Evolutionary conservation across 2,113 vertebrate species (phyloP), one percentile per base, ranked within the genome.

Genomic region (Cyanocitta stelleri): DNA sequence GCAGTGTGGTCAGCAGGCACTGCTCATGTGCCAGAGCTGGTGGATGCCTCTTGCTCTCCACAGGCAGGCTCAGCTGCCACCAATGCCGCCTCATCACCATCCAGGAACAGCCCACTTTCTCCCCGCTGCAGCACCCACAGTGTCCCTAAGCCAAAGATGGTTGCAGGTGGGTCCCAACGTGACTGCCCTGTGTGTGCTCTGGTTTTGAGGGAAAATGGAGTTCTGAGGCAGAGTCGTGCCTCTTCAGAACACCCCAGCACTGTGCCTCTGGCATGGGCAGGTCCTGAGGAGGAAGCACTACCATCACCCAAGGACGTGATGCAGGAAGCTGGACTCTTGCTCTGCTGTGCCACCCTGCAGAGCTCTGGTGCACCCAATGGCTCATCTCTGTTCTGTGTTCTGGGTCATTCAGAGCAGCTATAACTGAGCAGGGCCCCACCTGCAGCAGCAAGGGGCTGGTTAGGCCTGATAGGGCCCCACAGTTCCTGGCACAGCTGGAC

Each of bases 161-260:
- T 49, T 39, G 51, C 27, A 24, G 3, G 44, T 3, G 14, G 39
- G 24, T 66, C 41, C 55, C 49, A 26, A 46, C 0, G 0, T 2
- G 20, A 24, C 55, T 11, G 24, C 16, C 35, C 16, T 2, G 0
- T 0, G 3, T 1, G 0, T 3, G 1, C 55, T 21, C 76, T 29
- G 15, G 5, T 29, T 35, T 11, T 29, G 43, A 44, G n/a, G 37
- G 48, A 46, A 75, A 56, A 58, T 1, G 7, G 52, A 48, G 30
- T 43, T 46, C 20, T 4, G 15, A 55, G 59, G 11, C n/a, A 51
- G 29, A 62, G 39, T 55, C 30, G 15, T 49, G 46, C 44, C 41
- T 69, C 1, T 0, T 46, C 13, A 78, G 59, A 63, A 11, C 64
- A 41, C 10, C 56, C 54, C 27, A 19, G 58, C 39, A 43, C 30